Evolutionary conservation across 2,113 vertebrate genomes (phyloP).

Genomic region (Rhegmatorhina hoffmannsi): DNA sequence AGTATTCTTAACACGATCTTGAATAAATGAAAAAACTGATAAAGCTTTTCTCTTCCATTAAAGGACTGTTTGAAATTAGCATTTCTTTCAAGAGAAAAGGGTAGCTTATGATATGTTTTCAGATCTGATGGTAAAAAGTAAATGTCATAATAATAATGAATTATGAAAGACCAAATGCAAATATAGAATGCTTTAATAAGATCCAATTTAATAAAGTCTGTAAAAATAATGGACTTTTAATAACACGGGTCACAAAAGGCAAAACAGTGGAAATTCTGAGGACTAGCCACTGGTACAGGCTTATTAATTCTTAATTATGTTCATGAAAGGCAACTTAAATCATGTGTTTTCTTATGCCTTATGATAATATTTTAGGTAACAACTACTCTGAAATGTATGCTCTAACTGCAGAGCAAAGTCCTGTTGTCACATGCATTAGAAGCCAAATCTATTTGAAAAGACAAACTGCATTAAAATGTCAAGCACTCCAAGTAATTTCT

Average conservation of each 20-base stretch:
- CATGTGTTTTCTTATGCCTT: conserved; percentile 83
- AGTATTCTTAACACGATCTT: conserved; percentile 96
- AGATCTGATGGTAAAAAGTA: conserved; percentile 96
- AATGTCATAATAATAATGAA: conserved; percentile 99
- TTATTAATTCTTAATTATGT: conserved; percentile 90
- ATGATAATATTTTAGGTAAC: conserved; percentile 87
- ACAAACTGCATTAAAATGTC: conserved; percentile 79
- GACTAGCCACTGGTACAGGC: conserved; percentile 82
- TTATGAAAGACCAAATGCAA: conserved; percentile 99
- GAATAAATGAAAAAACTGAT: conserved; percentile 98
- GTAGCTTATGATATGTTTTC: conserved; percentile 96
- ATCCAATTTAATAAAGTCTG: conserved; percentile 99
- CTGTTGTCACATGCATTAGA: conserved; percentile 75
- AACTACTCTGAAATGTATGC: conserved; percentile 82
- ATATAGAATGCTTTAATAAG: conserved; percentile 99
- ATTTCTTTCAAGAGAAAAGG: conserved; percentile 99
- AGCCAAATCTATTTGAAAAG: conserved; percentile 81
- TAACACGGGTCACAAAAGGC: conserved; percentile 88
- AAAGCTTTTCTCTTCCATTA: conserved; percentile 99
- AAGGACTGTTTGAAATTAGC: conserved; percentile 99
- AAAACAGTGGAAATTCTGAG: conserved; percentile 86
- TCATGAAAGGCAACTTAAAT: conserved; percentile 88
- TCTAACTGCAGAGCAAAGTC: conserved; percentile 79
- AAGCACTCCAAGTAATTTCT: conserved; percentile 69
- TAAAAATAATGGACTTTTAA: conserved; percentile 95